Percentiles rank a stretch among this genome's conserved stretches.
Conservation (phyloP, 2,113 vertebrate genomes). For the Heptranchias perlo region DNA sequence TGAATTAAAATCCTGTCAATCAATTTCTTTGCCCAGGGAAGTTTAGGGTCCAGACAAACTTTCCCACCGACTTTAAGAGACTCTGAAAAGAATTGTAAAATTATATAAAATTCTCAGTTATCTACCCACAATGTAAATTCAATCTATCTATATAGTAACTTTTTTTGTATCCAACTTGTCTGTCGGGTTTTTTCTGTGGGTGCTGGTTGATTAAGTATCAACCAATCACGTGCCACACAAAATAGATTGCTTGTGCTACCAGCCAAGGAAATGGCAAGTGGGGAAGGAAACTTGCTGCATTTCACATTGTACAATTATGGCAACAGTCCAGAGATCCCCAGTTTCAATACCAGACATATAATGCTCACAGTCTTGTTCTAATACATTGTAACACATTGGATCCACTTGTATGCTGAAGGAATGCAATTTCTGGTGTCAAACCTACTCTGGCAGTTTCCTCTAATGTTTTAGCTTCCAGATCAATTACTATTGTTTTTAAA, state of each 20-base stretch:
- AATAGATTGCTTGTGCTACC: too few relatives aligned
- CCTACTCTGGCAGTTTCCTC: too few relatives aligned
- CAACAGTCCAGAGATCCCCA: background rate
- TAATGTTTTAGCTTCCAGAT: too few relatives aligned
- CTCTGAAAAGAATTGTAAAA: background rate
- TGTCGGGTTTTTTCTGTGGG: background rate
- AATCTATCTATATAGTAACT: background rate
- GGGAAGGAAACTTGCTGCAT: background rate
- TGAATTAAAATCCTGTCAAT: background rate
- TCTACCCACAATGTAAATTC: background rate
- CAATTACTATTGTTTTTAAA: too few relatives aligned
- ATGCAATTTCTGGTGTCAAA: too few relatives aligned
- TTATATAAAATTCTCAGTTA: background rate
- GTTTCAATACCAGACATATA: background rate
- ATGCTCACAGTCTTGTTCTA: too few relatives aligned
- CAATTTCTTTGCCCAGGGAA: background rate
- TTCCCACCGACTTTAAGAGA: background rate
- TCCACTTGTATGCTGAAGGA: too few relatives aligned
- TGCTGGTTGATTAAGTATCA: too few relatives aligned
- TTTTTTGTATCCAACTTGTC: background rate
- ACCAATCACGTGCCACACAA: too few relatives aligned
- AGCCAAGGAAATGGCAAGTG: too few relatives aligned
- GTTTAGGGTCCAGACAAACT: background rate
- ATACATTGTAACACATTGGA: too few relatives aligned
- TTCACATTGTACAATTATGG: background rate